Evolutionary conservation across 2,888 invertebrate genomes (phyloP).

Genomic region (Neoaliturus tenellus): DNA sequence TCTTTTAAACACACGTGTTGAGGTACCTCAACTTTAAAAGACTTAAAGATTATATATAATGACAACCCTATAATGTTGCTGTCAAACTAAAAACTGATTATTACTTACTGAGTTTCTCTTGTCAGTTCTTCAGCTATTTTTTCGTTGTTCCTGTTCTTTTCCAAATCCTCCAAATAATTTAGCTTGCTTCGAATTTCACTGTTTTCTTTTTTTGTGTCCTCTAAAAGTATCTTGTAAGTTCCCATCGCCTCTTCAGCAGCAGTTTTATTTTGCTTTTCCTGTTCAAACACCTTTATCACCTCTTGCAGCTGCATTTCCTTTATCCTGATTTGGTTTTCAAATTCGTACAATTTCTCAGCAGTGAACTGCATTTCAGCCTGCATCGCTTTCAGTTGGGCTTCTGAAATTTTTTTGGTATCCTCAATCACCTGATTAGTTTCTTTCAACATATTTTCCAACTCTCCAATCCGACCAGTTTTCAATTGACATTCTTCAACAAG

Average conservation of each 20-base stretch:
- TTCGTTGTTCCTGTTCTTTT: not conserved
- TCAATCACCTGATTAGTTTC: not conserved
- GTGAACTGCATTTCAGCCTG: slow-evolving; percentile 46
- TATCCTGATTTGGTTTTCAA: slow-evolving; percentile 36
- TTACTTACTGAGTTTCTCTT: slow-evolving; percentile 31
- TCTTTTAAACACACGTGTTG: no score
- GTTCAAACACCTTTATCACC: slow-evolving; percentile 17
- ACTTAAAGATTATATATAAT: no score
- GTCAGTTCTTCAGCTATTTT: slow-evolving; percentile 4
- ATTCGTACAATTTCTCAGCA: slow-evolving; percentile 32
- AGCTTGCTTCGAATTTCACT: slow-evolving; percentile 1
- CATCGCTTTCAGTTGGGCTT: slow-evolving; percentile 41
- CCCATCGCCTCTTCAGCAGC: not conserved
- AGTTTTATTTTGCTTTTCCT: slow-evolving; percentile 8
- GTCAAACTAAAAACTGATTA: no score
- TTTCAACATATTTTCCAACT: slow-evolving; percentile 27
- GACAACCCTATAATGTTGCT: no score
- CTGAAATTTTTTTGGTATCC: slow-evolving; percentile 32
- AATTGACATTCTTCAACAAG: slow-evolving; percentile 42
- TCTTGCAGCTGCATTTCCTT: slow-evolving; percentile 37
- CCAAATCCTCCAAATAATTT: slow-evolving; percentile 23
- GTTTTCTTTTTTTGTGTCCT: slow-evolving; percentile 22
- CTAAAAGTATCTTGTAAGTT: slow-evolving; percentile 8
- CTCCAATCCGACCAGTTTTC: slow-evolving; percentile 26
- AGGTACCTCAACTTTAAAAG: no score